Evolutionary conservation across 2,797 vertebrate genomes (phyloP).

Genomic region (Sternotherus odoratus): DNA sequence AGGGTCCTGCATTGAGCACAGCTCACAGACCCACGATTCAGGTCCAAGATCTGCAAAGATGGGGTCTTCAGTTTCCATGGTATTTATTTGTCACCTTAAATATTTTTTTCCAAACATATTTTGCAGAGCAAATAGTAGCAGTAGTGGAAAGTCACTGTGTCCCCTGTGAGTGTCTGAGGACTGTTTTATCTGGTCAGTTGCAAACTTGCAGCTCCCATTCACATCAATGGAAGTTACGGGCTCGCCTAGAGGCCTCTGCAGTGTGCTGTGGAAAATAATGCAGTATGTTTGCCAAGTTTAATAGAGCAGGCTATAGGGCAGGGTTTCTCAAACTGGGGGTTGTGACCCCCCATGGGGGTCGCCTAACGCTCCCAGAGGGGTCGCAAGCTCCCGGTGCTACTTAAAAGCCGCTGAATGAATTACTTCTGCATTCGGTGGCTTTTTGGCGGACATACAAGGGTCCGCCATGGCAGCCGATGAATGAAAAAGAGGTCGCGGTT

Average conservation of each 20-base stretch:
- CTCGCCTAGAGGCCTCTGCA: not conserved
- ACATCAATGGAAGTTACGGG: fast-evolving
- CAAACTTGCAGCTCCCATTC: fast-evolving
- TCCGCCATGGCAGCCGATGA: no score
- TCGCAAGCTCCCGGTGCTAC: no score
- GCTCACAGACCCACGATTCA: not conserved
- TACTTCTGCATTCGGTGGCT: no score
- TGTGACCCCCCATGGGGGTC: no score
- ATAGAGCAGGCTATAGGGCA: not conserved
- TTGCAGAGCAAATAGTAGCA: not conserved
- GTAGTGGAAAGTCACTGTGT: not conserved
- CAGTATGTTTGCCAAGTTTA: not conserved
- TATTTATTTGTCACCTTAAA: not conserved
- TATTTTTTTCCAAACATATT: not conserved
- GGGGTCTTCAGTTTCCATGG: not conserved
- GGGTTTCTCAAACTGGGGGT: no score
- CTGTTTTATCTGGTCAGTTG: not conserved
- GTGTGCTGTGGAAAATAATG: not conserved
- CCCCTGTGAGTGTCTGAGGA: not conserved
- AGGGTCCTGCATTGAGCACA: not conserved
- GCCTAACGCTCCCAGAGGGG: no score
- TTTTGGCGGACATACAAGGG: no score
- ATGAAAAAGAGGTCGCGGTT: no score
- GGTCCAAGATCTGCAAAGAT: not conserved
- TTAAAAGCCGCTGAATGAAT: no score